Base-by-base conservation (phyloP, 2,797 vertebrate species). In the Scarus forsteni region DNA sequence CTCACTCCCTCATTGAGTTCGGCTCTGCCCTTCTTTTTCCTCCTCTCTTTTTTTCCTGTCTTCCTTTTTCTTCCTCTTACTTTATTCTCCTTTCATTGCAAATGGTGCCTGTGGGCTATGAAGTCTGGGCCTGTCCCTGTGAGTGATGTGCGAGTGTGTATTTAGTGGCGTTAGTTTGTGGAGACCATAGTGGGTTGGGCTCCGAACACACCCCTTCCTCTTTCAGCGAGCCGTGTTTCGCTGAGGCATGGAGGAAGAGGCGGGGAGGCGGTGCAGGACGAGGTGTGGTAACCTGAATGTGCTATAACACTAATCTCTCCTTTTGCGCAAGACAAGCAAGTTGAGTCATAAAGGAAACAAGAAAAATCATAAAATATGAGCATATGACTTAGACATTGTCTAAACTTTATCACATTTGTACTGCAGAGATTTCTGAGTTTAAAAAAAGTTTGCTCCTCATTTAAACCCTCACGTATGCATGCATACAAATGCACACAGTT, bases 41-140 rank as follows among this genome's bases (percentile, higher is more conserved):
- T 70, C 40, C 65, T 65, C 44, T 10, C 70, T 70, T 73, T 80
- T 48, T 61, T 57, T 35, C 38, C 15, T 40, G 42, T 44, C 45
- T 49, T 9, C 55, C 48, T 55, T 60, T 65, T 62, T 72, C 77
- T 79, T 48, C 58, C 12, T 39, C 72, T 89, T 61, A 77, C 77
- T 88, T 71, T 83, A 19, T 76, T 74, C 27, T 27, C 67, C 84
- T 88, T 83, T 84, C 83, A 75, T 63, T 61, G 70, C 75, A 77
- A 92, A 85, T 66, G 74, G 69, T 93, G 93, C 90, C 92, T 92
- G 85, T 83, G 84, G 93, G 92, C 91, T 89, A 88, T 44, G 58
- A 70, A 85, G 88, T 92, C 84, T 92, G 81, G 85, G 87, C 88
- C 91, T 90, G 91, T 89, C 85, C 84, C 50, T 49, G 73, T 83